Percentiles rank a stretch among this genome's conserved stretches.
phyloP scores from a whole-genome alignment of 2,797 vertebrate genomes.

The Darevskia nairensis region DNA sequence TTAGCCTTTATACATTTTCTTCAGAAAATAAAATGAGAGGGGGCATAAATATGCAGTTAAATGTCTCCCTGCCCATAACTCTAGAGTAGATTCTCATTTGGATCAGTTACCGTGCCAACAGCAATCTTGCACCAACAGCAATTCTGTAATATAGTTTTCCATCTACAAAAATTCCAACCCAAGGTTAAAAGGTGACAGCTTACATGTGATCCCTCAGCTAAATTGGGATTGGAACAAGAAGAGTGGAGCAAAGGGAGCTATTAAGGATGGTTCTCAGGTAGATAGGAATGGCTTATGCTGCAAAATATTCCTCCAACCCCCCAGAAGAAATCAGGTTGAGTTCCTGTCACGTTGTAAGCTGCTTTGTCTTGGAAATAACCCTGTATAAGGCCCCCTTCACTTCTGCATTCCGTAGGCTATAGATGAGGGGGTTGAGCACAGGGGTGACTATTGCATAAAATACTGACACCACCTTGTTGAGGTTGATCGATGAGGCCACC shows the following conservation, averaged over 20 bases:
- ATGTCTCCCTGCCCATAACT: neutral
- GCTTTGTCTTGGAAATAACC: slow-evolving; percentile 8
- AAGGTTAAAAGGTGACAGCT: neutral
- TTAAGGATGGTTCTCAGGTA: neutral
- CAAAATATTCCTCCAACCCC: neutral
- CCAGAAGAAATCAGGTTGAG: neutral
- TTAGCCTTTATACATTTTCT: neutral
- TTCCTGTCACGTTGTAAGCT: neutral
- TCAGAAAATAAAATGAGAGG: neutral
- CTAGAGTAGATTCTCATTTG: neutral
- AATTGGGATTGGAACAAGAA: neutral
- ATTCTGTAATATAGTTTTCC: neutral
- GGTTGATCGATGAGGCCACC: slow-evolving; percentile 10
- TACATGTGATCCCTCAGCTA: neutral
- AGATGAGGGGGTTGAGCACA: slow-evolving; percentile 61
- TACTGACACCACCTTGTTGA: slow-evolving; percentile 54
- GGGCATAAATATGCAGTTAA: neutral
- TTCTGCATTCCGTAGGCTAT: slow-evolving; percentile 64
- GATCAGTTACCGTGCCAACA: too few relatives aligned
- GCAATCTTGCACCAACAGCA: neutral
- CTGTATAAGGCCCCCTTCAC: slow-evolving; percentile 58
- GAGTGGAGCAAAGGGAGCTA: too few relatives aligned
- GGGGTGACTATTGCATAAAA: slow-evolving; percentile 62
- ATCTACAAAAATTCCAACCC: neutral
- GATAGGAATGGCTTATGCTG: neutral